Base-by-base conservation (phyloP, 1,140 invertebrate genomes). In the Asobara japonica region DNA sequence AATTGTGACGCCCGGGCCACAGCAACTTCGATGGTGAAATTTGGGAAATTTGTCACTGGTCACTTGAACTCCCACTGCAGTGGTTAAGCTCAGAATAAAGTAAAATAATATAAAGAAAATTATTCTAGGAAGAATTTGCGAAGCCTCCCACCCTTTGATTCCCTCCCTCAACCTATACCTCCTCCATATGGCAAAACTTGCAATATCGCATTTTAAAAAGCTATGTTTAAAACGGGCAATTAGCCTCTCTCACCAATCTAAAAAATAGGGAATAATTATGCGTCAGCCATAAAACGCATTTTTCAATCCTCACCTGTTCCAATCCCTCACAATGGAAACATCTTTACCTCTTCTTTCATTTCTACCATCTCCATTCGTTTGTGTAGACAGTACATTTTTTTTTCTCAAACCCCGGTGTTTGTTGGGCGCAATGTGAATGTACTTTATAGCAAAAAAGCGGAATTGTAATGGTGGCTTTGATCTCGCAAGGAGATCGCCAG, bases 401-500 rank as follows among this genome's bases (percentile, higher is more conserved):
- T 56, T 33, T 25, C 41, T 25, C 22, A 1, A 16, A 69, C 45
- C n/a, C 38, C 22, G 7, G 18, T 56, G 18, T 56, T 56, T 56
- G 22, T 56, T 22, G 51, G 22, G 18, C 51, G 22, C 18, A 56
- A 71, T 72, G 62, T 20, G 62, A 72, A 65, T 67, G 51, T 56
- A 71, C 71, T 77, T 76, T 77, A 76, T 75, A 73, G 74, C 71
- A 77, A 79, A 45, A 45, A 56, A 20, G 51, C 11, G 22, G 51
- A 56, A 22, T 56, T 56, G 51, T 25, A 56, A 56, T 77, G 66
- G 69, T 45, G 72, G 74, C 74, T 85, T 82, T 81, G 82, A 83
- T 83, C 80, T 85, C 79, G 78, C 78, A 77, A 78, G 71, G 74
- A 79, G 82, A 82, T 84, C 84, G 79, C 74, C 66, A 71, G 72